These are phyloP conservation scores for Sialis lutaria DNA, from an alignment of 2,888 invertebrate genomes.

Conservation along the genomic window DNA sequence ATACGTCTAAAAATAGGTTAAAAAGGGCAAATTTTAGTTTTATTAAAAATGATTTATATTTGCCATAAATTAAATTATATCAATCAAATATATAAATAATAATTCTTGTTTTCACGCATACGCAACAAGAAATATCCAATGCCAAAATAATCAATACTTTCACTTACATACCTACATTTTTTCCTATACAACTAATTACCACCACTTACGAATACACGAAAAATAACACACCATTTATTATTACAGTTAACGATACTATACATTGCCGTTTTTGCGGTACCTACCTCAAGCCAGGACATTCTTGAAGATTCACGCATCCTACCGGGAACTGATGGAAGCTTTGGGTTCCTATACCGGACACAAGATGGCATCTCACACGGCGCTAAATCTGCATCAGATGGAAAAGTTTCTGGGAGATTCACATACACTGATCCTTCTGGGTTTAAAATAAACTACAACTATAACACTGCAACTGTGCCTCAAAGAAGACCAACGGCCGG, in stretches of 20 bases:
- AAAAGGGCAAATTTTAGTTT: no score
- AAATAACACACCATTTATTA: neutral
- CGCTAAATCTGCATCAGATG: slow-evolving; percentile 22
- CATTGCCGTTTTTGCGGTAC: neutral
- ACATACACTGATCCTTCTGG: slow-evolving; percentile 27
- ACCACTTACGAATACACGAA: neutral
- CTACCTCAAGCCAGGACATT: slow-evolving; percentile 11
- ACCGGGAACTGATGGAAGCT: slow-evolving; percentile 24
- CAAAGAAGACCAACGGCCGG: neutral
- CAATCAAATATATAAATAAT: no score
- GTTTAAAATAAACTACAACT: slow-evolving; percentile 25
- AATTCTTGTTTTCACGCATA: no score
- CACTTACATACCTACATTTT: no score
- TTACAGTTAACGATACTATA: neutral
- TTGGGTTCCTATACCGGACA: slow-evolving; percentile 24
- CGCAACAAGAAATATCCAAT: no score
- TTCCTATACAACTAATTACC: no score
- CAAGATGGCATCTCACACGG: slow-evolving; percentile 26
- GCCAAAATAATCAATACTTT: no score
- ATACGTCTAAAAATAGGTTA: no score
- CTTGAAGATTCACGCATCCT: slow-evolving; percentile 23
- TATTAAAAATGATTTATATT: no score
- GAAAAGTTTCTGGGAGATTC: slow-evolving; percentile 23
- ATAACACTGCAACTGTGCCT: slow-evolving; percentile 20
- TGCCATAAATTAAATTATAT: no score